A percentile compares a stretch with the other conserved stretches of the same genome.
Evolutionary conservation across 2,797 vertebrate genomes (phyloP).

Genomic region (Eospalax fontanierii): DNA sequence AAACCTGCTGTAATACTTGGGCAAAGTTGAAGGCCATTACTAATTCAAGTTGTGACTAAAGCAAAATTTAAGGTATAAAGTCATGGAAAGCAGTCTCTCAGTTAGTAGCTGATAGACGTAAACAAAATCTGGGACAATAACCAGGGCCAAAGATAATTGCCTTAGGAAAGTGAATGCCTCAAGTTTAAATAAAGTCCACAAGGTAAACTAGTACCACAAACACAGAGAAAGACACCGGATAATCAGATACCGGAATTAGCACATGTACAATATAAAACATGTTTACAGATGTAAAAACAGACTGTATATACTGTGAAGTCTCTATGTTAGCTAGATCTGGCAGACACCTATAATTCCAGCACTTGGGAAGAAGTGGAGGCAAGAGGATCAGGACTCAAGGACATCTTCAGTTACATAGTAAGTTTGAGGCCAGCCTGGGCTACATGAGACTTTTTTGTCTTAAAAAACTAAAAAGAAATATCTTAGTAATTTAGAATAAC

Average conservation of each 20-base stretch:
- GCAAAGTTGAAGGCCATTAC: not conserved
- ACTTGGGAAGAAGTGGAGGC: too few relatives aligned
- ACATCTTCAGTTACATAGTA: too few relatives aligned
- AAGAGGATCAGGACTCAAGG: too few relatives aligned
- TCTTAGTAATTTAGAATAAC: too few relatives aligned
- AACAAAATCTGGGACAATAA: not conserved
- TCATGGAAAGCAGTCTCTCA: not conserved
- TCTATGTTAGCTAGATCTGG: too few relatives aligned
- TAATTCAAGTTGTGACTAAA: not conserved
- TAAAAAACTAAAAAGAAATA: too few relatives aligned
- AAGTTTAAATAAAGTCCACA: not conserved
- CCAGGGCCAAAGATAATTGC: not conserved
- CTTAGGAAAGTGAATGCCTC: not conserved
- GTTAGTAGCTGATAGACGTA: not conserved
- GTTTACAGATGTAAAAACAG: too few relatives aligned
- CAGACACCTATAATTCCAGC: too few relatives aligned
- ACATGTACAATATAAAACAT: not conserved
- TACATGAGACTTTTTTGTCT: too few relatives aligned
- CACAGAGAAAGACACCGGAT: not conserved
- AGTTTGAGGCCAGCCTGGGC: too few relatives aligned
- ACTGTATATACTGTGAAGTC: too few relatives aligned
- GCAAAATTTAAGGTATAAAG: not conserved
- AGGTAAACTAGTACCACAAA: not conserved
- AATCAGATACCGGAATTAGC: not conserved
- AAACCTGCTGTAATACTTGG: not conserved